Conservation (phyloP, 2,113 vertebrate genomes). For the Takifugu bimaculatus region DNA sequence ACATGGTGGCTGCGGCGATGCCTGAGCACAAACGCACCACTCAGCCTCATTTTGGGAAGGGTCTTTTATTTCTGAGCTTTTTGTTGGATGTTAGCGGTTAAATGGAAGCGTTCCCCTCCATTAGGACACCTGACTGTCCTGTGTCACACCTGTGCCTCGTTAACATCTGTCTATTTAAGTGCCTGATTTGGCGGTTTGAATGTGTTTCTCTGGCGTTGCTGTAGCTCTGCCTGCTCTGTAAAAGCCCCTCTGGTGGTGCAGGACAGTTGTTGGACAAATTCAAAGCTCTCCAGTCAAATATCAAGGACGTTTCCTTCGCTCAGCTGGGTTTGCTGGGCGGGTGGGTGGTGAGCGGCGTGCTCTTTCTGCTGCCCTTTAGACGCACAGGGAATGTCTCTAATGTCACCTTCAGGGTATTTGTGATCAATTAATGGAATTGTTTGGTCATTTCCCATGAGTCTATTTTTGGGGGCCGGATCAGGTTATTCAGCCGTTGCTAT, state of each 20-base stretch:
- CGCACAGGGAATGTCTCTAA: conserved; percentile 17
- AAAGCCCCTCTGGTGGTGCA: not conserved
- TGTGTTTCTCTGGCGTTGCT: no score
- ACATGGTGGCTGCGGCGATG: conserved; percentile 96
- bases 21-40: conserved; percentile 66
- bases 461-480: not conserved
- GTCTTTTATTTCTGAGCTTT: not conserved
- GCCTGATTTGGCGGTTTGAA: no score
- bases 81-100: no score
- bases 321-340: not conserved
- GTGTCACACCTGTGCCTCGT: no score
- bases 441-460: no score
- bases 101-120: no score
- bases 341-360: not conserved
- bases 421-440: conserved; percentile 5
- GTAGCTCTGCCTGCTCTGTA: not conserved
- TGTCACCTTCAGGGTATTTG: conserved; percentile 23
- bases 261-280: conserved; percentile 17
- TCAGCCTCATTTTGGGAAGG: not conserved
- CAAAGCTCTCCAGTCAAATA: conserved; percentile 39
- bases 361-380: conserved; percentile 12
- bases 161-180: no score
- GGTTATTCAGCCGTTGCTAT: not conserved
- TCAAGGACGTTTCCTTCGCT: conserved; percentile 29
- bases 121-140: no score